Conservation (phyloP, 1,140 invertebrate genomes). For the Polypedilum vanderplanki region DNA sequence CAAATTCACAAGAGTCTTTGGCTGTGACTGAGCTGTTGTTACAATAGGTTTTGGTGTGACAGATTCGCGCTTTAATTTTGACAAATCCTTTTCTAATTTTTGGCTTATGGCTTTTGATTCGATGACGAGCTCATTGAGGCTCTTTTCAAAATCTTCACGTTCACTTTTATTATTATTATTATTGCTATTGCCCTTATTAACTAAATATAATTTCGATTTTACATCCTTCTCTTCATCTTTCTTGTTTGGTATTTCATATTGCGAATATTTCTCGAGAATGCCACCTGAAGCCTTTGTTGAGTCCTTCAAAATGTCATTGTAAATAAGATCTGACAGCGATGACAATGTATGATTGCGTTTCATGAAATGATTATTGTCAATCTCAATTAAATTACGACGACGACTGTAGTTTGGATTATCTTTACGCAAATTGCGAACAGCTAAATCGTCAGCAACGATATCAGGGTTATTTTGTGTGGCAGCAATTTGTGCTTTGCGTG, state of each 20-base stretch:
- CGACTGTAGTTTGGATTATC: constrained; percentile 47
- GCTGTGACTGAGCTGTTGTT: background rate
- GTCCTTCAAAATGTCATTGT: constrained; percentile 57
- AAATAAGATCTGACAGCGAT: constrained; percentile 73
- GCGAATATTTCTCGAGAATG: constrained; percentile 40
- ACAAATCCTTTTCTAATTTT: constrained; percentile 26
- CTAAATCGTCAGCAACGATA: constrained; percentile 77
- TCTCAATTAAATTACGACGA: constrained; percentile 31
- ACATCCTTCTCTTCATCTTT: constrained; percentile 36
- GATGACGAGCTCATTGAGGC: background rate
- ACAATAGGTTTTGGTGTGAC: background rate
- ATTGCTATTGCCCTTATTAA: constrained; percentile 43
- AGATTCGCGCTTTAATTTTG: constrained; percentile 23
- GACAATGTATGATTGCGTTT: constrained; percentile 69
- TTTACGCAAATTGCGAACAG: constrained; percentile 74
- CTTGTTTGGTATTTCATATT: constrained; percentile 37
- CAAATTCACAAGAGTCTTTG: constrained; percentile 12
- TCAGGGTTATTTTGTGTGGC: constrained; percentile 63
- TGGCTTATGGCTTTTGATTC: constrained; percentile 26
- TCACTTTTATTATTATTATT: constrained; percentile 40
- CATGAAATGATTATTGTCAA: constrained; percentile 23
- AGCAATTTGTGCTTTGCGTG: constrained; percentile 12
- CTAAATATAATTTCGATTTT: constrained; percentile 38
- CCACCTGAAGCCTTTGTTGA: constrained; percentile 43
- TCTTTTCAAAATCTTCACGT: background rate